A percentile compares a stretch with the other conserved stretches of the same genome.
Evolutionary conservation across 2,797 vertebrate species (phyloP).

Genomic region (Chanos chanos): DNA sequence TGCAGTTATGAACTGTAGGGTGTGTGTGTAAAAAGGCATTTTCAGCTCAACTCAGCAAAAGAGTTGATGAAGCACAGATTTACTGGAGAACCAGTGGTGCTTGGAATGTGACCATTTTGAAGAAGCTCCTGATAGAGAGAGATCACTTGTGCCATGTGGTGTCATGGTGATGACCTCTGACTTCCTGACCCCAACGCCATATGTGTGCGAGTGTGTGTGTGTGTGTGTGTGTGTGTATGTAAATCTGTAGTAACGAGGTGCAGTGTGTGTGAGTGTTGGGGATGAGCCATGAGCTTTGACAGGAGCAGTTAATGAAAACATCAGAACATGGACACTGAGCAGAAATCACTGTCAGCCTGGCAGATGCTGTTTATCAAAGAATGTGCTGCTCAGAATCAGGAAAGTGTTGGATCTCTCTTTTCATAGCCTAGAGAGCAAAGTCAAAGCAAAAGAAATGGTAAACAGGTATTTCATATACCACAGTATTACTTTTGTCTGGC

Average conservation of each 20-base stretch:
- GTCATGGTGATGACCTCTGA: conserved; percentile 28
- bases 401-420: not conserved
- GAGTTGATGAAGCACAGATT: too few relatives aligned
- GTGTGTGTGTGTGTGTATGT: too few relatives aligned
- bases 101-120: conserved; percentile 17
- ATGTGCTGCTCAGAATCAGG: conserved; percentile 11
- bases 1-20: too few relatives aligned
- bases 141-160: conserved; percentile 11
- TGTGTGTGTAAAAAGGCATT: too few relatives aligned
- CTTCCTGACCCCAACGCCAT: conserved; percentile 25
- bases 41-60: too few relatives aligned
- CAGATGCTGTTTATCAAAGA: conserved; percentile 43
- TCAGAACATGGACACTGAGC: conserved; percentile 27
- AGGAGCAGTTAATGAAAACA: conserved; percentile 30
- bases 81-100: too few relatives aligned
- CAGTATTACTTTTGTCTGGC: too few relatives aligned
- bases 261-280: conserved; percentile 10
- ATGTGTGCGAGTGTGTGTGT: too few relatives aligned
- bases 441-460: too few relatives aligned
- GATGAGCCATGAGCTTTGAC: conserved; percentile 13
- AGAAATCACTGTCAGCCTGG: conserved; percentile 17
- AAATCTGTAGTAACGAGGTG: conserved; percentile 21
- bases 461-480: too few relatives aligned
- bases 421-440: conserved; percentile 1
- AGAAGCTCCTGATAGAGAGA: conserved; percentile 20